Conservation (phyloP, 2,888 invertebrate species). For the Machimus atricapillus region DNA sequence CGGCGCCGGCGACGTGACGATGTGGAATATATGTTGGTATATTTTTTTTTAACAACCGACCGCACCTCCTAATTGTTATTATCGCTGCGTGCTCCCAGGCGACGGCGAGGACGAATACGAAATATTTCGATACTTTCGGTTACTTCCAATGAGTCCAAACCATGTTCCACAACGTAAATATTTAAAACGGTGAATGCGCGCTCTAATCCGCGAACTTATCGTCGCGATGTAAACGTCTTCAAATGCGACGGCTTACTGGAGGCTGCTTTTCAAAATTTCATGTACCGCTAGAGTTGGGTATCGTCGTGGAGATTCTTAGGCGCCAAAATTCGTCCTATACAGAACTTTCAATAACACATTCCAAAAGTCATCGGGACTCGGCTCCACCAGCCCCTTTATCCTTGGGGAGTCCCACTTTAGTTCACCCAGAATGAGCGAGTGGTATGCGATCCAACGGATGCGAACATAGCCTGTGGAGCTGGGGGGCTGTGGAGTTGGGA, state of each 20-base stretch:
- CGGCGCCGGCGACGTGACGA: background rate
- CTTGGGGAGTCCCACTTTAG: background rate
- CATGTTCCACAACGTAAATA: slow-evolving; percentile 9
- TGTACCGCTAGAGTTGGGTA: background rate
- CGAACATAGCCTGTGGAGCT: background rate
- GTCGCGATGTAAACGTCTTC: slow-evolving; percentile 45
- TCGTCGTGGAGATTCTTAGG: background rate
- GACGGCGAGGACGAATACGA: background rate
- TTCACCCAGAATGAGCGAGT: background rate
- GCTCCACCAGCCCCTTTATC: background rate
- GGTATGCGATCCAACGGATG: background rate
- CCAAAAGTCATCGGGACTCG: slow-evolving; percentile 5
- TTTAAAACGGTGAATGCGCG: background rate
- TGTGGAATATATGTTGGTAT: background rate
- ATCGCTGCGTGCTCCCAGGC: background rate
- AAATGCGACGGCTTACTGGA: slow-evolving; percentile 44
- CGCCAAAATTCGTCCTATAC: slow-evolving; percentile 33
- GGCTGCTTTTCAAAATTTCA: slow-evolving; percentile 35
- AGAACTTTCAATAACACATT: slow-evolving; percentile 25
- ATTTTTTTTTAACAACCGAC: background rate
- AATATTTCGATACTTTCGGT: background rate
- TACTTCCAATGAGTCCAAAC: background rate
- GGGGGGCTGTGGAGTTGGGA: background rate
- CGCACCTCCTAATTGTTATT: background rate
- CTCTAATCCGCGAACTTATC: background rate